A percentile compares a stretch with the other conserved stretches of the same genome.
Evolutionary conservation across 1,140 invertebrate species (phyloP).

Genomic region (Coelopa frigida): DNA sequence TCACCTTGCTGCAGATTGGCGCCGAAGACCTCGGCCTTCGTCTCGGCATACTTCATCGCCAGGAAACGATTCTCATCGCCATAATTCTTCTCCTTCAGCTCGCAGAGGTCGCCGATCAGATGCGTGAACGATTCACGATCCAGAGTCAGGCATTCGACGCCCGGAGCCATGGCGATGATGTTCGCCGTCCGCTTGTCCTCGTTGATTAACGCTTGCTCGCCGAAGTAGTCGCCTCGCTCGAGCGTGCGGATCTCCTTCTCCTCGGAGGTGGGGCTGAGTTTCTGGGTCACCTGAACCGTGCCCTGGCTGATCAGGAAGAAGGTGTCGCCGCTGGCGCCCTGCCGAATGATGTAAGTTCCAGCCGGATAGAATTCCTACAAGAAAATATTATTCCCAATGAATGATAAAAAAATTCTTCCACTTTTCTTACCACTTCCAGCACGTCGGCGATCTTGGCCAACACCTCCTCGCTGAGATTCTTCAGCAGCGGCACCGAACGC

Average conservation of each 20-base stretch:
- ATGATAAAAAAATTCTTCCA: too few relatives aligned
- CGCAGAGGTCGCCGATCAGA: slow-evolving; percentile 63
- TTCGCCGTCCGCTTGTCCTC: slow-evolving; percentile 72
- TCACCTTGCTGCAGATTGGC: slow-evolving; percentile 22
- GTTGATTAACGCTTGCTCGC: slow-evolving; percentile 62
- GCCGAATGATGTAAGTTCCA: slow-evolving; percentile 75
- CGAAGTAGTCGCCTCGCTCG: slow-evolving; percentile 60
- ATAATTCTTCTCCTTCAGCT: slow-evolving; percentile 58
- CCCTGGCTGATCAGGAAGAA: slow-evolving; percentile 86
- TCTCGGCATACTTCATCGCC: slow-evolving; percentile 36
- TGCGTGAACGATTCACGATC: slow-evolving; percentile 70
- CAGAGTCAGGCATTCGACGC: slow-evolving; percentile 75
- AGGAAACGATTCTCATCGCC: slow-evolving; percentile 46
- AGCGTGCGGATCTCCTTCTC: slow-evolving; percentile 55
- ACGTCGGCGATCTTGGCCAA: slow-evolving; percentile 80
- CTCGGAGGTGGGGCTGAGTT: slow-evolving; percentile 44
- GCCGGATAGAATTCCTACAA: slow-evolving; percentile 70
- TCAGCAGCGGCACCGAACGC: slow-evolving; percentile 69
- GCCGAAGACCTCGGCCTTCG: slow-evolving; percentile 21
- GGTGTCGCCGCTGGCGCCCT: slow-evolving; percentile 79
- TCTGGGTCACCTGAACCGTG: slow-evolving; percentile 62
- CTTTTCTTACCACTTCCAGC: slow-evolving; percentile 66
- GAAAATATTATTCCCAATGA: not conserved
- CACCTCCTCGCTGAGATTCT: slow-evolving; percentile 64
- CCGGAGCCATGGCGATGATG: slow-evolving; percentile 68